Percentiles rank a stretch among this genome's conserved stretches.
phyloP scores from a whole-genome alignment of 2,113 vertebrate species.

The Cyanistes caeruleus region DNA sequence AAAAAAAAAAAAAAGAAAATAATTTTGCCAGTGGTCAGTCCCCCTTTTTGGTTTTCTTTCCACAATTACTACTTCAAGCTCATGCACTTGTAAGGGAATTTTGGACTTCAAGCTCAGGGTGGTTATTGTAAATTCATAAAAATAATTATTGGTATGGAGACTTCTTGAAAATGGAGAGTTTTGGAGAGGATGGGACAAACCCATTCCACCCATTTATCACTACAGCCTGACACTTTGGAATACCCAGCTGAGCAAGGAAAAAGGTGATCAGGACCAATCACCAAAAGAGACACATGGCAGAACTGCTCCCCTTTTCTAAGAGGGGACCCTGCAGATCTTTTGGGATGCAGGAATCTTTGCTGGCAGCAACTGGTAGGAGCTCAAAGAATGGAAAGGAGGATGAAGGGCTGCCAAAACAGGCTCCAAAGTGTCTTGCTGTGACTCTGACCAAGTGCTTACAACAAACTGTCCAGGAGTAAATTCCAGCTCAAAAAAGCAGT shows the following conservation, averaged over 20 bases:
- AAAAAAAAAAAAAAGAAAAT: background rate
- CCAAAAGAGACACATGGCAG: background rate
- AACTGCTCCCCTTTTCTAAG: background rate
- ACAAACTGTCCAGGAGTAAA: background rate
- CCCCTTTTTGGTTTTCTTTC: background rate
- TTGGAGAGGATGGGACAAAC: background rate
- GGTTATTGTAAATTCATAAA: background rate
- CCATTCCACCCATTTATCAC: background rate
- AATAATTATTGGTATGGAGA: background rate
- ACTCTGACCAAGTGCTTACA: background rate
- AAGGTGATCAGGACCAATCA: background rate
- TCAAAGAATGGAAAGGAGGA: background rate
- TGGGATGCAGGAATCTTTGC: background rate
- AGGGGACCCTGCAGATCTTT: background rate
- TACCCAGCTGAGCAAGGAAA: background rate
- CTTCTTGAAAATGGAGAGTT: background rate
- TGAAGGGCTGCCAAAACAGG: background rate
- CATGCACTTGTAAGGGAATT: background rate
- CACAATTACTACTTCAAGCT: background rate
- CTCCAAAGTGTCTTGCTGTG: background rate
- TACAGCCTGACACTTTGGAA: background rate
- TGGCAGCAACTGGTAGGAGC: background rate
- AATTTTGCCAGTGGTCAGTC: background rate
- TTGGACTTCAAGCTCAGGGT: background rate
- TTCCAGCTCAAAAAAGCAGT: background rate